Evolutionary conservation across 2,113 vertebrate genomes (phyloP).

Genomic region (Polypterus bichir): DNA sequence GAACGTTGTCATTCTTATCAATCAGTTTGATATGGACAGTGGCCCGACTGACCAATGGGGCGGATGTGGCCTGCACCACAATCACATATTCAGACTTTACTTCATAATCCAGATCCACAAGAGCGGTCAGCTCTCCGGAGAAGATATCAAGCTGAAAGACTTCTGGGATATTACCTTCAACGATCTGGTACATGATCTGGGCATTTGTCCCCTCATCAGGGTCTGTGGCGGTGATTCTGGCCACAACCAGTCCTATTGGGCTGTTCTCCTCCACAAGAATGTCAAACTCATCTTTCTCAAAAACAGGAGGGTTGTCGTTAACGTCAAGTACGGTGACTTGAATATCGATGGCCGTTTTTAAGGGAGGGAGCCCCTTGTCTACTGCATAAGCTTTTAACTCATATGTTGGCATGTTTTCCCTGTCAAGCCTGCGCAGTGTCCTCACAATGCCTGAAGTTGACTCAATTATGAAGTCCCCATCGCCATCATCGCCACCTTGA

Average conservation of each 20-base stretch:
- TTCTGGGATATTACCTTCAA: slow-evolving; percentile 93
- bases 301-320: slow-evolving; percentile 88
- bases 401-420: slow-evolving; percentile 79
- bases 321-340: slow-evolving; percentile 77
- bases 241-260: slow-evolving; percentile 81
- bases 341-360: slow-evolving; percentile 67
- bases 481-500: slow-evolving; percentile 79
- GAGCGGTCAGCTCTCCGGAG: slow-evolving; percentile 78
- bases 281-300: slow-evolving; percentile 83
- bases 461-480: slow-evolving; percentile 87
- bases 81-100: slow-evolving; percentile 70
- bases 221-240: slow-evolving; percentile 75
- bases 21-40: slow-evolving; percentile 80
- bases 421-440: slow-evolving; percentile 73
- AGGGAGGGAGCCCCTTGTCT: slow-evolving; percentile 76
- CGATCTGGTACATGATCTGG: slow-evolving; percentile 95
- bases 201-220: slow-evolving; percentile 91
- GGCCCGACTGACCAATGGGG: slow-evolving; percentile 85
- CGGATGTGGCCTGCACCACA: slow-evolving; percentile 88
- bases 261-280: slow-evolving; percentile 91
- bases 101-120: slow-evolving; percentile 87
- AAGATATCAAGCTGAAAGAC: slow-evolving; percentile 94
- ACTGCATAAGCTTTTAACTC: slow-evolving; percentile 65
- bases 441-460: slow-evolving; percentile 87
- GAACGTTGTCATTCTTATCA: slow-evolving; percentile 81